Conservation (phyloP, 2,888 invertebrate species). For the Erebia palarica region DNA sequence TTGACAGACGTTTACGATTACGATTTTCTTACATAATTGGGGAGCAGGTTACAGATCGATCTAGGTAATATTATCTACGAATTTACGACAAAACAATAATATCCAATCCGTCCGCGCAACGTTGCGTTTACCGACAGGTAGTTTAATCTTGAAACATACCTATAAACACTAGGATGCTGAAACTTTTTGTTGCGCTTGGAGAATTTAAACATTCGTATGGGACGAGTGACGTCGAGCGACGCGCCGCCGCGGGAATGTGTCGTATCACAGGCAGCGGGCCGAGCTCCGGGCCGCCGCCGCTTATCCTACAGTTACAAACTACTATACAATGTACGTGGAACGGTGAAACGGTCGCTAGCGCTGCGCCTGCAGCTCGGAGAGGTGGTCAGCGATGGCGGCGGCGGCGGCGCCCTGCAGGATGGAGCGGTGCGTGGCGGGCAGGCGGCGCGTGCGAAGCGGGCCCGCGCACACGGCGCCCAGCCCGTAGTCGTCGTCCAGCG, state of each 20-base stretch:
- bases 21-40: not conserved
- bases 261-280: slow-evolving; percentile 16
- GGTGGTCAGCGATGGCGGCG: slow-evolving; percentile 85
- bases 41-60: not conserved
- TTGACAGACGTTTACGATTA: too few species aligned
- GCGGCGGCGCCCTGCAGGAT: slow-evolving; percentile 91
- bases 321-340: slow-evolving; percentile 30
- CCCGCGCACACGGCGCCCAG: slow-evolving; percentile 90
- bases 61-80: too few species aligned
- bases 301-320: slow-evolving; percentile 43
- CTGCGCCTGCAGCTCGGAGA: slow-evolving; percentile 51
- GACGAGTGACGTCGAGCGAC: not conserved
- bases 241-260: slow-evolving; percentile 9
- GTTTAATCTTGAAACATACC: too few species aligned
- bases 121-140: too few species aligned
- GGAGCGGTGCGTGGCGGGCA: slow-evolving; percentile 94
- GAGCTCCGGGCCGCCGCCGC: slow-evolving; percentile 12
- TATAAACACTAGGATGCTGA: not conserved
- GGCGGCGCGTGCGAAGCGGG: slow-evolving; percentile 70
- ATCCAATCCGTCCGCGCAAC: too few species aligned
- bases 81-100: too few species aligned
- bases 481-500: slow-evolving; percentile 94
- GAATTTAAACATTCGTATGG: not conserved
- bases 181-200: not conserved
- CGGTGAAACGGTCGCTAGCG: slow-evolving; percentile 19